phyloP scores from a whole-genome alignment of 2,888 invertebrate genomes.

The Blastobasis lacticolella region DNA sequence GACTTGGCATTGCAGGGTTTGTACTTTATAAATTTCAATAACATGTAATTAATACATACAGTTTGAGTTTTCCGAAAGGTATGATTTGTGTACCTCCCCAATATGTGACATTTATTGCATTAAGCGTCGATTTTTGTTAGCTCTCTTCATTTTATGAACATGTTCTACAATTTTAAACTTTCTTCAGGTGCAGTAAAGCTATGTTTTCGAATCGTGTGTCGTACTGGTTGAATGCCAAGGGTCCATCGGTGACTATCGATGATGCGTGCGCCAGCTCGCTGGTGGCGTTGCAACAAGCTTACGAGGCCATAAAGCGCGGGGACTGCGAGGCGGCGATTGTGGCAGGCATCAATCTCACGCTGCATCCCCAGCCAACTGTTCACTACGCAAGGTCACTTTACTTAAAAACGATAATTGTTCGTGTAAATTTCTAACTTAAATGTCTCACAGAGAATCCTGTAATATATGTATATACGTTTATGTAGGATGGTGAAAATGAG shows the following conservation, averaged over 20 bases:
- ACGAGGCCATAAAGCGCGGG: conserved; percentile 36
- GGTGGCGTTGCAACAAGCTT: conserved; percentile 41
- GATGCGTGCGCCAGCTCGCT: conserved; percentile 43
- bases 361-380: conserved; percentile 66
- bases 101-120: too few relatives aligned
- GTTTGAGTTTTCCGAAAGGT: too few relatives aligned
- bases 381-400: conserved; percentile 39
- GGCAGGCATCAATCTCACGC: conserved; percentile 72
- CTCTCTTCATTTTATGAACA: too few relatives aligned
- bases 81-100: too few relatives aligned
- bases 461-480: neutral
- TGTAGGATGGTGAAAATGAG: conserved; percentile 66
- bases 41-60: too few relatives aligned
- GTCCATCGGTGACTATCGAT: conserved; percentile 47
- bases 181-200: conserved; percentile 38
- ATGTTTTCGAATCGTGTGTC: conserved; percentile 59
- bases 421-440: too few relatives aligned
- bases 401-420: too few relatives aligned
- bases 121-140: too few relatives aligned
- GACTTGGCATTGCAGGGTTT: conserved; percentile 46
- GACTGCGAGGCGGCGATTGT: conserved; percentile 73
- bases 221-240: conserved; percentile 54
- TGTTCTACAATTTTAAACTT: neutral
- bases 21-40: conserved; percentile 3
- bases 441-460: too few relatives aligned